These are phyloP conservation scores for Anadara kagoshimensis DNA, from an alignment of 1,140 invertebrate species.

Conservation along the genomic window DNA sequence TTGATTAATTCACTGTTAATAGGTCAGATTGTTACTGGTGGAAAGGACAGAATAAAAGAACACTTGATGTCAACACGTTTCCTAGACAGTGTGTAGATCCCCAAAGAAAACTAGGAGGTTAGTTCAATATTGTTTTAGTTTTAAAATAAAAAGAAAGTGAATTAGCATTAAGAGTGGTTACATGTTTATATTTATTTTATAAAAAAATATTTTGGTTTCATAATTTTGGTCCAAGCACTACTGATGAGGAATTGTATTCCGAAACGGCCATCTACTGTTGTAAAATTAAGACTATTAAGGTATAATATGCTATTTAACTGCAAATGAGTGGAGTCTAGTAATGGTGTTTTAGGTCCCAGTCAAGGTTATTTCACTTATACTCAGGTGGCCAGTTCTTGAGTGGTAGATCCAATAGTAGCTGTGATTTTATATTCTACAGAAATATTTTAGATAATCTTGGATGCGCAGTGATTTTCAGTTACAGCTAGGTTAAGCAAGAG, in stretches of 20 bases:
- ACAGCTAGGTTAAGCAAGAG: too few relatives aligned
- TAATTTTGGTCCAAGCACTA: too few relatives aligned
- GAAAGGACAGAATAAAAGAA: slow-evolving; percentile 94
- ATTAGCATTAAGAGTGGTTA: background rate
- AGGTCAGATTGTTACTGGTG: slow-evolving; percentile 93
- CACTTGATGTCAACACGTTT: slow-evolving; percentile 86
- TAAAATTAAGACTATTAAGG: background rate
- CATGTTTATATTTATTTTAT: background rate
- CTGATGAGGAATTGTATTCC: too few relatives aligned
- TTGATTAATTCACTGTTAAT: too few relatives aligned
- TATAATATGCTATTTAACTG: background rate
- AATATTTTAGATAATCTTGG: too few relatives aligned
- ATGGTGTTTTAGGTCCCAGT: too few relatives aligned
- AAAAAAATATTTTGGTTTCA: background rate
- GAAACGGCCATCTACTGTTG: too few relatives aligned
- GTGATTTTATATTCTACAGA: too few relatives aligned
- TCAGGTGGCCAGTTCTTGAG: too few relatives aligned
- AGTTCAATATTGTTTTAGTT: slow-evolving; percentile 4
- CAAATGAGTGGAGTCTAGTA: background rate
- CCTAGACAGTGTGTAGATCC: slow-evolving; percentile 82
- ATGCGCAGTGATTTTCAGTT: too few relatives aligned
- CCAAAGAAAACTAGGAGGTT: slow-evolving; percentile 72
- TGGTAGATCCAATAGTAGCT: too few relatives aligned
- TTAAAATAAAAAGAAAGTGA: background rate
- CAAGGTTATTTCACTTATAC: too few relatives aligned